Percentiles rank a stretch among this genome's conserved stretches.
phyloP scores from a whole-genome alignment of 2,888 invertebrate species.

The Corythucha ciliata region DNA sequence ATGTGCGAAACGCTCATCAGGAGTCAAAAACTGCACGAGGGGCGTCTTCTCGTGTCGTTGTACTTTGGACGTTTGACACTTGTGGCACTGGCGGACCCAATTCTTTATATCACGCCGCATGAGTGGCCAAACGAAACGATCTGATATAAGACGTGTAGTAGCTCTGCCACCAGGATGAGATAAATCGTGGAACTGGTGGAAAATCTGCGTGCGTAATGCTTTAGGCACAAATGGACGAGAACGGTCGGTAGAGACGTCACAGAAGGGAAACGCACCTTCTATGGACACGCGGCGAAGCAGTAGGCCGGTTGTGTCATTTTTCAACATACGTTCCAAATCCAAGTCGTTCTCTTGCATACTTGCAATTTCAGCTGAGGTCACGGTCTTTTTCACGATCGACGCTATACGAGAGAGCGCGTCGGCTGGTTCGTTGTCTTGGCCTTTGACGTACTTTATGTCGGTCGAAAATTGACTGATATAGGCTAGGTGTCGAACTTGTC shows the following conservation, averaged over 20 bases:
- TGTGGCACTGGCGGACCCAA: constrained; percentile 38
- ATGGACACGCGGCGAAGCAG: no score
- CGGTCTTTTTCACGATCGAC: constrained; percentile 7
- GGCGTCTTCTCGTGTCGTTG: constrained; percentile 37
- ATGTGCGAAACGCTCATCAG: constrained; percentile 39
- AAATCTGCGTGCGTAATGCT: not conserved
- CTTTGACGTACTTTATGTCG: constrained; percentile 13
- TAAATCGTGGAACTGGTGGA: constrained; percentile 32
- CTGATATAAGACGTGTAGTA: constrained; percentile 35
- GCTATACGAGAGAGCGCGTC: constrained; percentile 13
- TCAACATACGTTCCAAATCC: no score
- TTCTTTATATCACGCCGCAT: constrained; percentile 38
- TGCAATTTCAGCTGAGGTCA: no score
- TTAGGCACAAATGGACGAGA: not conserved
- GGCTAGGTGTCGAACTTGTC: constrained; percentile 19
- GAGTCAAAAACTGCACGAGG: constrained; percentile 32
- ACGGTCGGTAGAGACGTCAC: not conserved
- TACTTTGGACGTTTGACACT: constrained; percentile 40
- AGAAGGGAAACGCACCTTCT: no score
- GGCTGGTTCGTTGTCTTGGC: constrained; percentile 8
- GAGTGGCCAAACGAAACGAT: constrained; percentile 40
- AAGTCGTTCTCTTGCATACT: no score
- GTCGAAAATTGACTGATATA: constrained; percentile 23
- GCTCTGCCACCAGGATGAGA: constrained; percentile 34
- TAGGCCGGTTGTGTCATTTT: no score